Conservation (phyloP, 2,113 vertebrate genomes). For the human region DNA sequence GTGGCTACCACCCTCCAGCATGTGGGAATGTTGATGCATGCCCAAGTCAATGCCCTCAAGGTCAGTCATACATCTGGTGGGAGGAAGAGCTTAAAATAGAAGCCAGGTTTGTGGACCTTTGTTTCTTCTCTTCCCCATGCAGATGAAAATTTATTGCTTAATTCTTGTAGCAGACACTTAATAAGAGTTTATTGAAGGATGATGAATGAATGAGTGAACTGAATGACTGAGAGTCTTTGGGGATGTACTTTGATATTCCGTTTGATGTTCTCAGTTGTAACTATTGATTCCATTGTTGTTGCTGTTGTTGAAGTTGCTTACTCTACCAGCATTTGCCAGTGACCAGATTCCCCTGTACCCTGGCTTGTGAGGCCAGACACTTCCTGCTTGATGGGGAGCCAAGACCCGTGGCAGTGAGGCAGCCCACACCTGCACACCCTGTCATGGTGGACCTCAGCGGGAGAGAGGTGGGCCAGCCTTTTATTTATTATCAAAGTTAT, state of each 20-base stretch:
- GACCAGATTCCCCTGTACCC: conserved; percentile 88
- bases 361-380: conserved; percentile 85
- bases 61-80: not conserved
- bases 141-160: not conserved
- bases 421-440: conserved; percentile 85
- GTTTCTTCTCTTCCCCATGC: not conserved
- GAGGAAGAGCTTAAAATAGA: not conserved
- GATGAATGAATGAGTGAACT: not conserved
- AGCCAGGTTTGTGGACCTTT: not conserved
- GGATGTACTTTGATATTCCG: not conserved
- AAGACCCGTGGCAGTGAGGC: conserved; percentile 81
- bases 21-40: not conserved
- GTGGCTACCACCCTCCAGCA: not conserved
- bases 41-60: not conserved
- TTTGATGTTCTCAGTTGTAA: not conserved
- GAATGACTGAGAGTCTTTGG: not conserved
- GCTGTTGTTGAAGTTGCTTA: conserved; percentile 87
- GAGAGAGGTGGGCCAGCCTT: conserved; percentile 87
- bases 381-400: conserved; percentile 77
- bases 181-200: not conserved
- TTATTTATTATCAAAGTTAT: not conserved
- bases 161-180: no score
- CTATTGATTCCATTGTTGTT: conserved; percentile 55
- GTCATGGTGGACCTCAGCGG: conserved; percentile 88
- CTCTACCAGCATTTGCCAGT: conserved; percentile 92